Base-by-base conservation (phyloP, 2,113 vertebrate genomes). In the Rana temporaria region DNA sequence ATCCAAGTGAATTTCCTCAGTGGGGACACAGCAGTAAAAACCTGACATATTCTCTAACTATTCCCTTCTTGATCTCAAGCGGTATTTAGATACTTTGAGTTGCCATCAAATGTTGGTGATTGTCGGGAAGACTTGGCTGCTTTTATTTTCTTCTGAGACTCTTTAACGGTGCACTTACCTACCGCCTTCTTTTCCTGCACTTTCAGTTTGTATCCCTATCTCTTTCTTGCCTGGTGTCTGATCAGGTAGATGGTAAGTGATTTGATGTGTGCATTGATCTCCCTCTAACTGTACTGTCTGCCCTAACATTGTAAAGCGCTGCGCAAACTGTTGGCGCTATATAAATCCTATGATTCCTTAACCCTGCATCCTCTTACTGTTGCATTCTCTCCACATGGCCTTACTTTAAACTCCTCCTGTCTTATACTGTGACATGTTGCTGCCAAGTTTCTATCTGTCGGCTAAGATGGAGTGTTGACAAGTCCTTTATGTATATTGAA, bases 201-300 rank as follows among this genome's bases (percentile, higher is more conserved):
- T 79, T 77, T 80, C 84, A 84, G 57, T 71, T 71, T 82, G 80
- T 84, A 81, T 67, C 67, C 81, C 84, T 86, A 72, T 90, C 89
- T 89, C 86, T 86, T 89, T 83, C 89, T 85, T 86, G 89, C 91
- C 91, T 87, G 87, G 90, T 88, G 84, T 89, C 88, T 90, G 91
- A 91, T 93, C 85, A 75, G 84, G 78, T 81, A 72, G 90, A 85
- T 85, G 89, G 87, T 90, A 86, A 78, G 82, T 85, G 85, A 84
- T 63, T 63, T 71, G 74, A 17, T 71, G 16, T 69, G 87, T 84
- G 69, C 38, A 66, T 57, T 60, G 62, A 59, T 30, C 26, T 30
- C 26, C 18, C 62, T 17, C 2, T 59, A 3, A 24, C 9, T 7
- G 0, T n/a, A n/a, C n/a, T n/a, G n/a, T n/a, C n/a, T n/a, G n/a